Base-by-base conservation (phyloP, 2,113 vertebrate species). In the Ploceus nigricollis region DNA sequence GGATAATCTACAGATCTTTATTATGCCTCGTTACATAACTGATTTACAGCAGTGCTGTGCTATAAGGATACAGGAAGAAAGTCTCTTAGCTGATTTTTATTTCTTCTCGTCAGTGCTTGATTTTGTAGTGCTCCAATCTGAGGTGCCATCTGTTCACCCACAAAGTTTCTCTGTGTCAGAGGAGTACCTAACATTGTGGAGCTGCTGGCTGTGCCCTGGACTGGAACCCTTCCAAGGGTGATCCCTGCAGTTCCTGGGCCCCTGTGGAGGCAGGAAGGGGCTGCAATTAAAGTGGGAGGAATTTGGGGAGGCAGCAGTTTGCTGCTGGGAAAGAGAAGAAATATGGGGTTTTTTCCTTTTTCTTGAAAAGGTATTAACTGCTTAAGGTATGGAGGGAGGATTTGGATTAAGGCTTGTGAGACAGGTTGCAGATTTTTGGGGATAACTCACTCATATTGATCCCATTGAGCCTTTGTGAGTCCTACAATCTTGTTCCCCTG, bases 61-160 rank as follows among this genome's bases (percentile, higher is more conserved):
- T 48, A 15, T 56, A 82, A 81, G 54, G 95, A 70, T 90, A 76
- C 45, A 60, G 77, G 76, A n/a, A 71, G 60, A 77, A 91, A 79
- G 42, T 45, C 56, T 58, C 35, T 87, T 87, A 87, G 42, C 85
- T 72, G 75, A 53, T 96, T 94, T 97, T 96, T 96, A 77, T 94
- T 92, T 90, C 90, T 88, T 85, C 88, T 93, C 0, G 0, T 69
- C 10, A 13, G 70, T 13, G 19, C 27, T 91, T 91, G 35, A 91
- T 95, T 96, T 97, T 96, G 76, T 82, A 79, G 7, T 2, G 10
- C 69, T 95, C 61, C 87, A 40, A 51, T 94, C 33, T 56, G 91
- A 96, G 91, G 50, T 89, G 78, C 95, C 96, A 96, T 96, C 95
- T 97, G 94, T 82, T 97, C 57, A 13, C 53, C 9, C 28, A 37